phyloP scores from a whole-genome alignment of 2,113 vertebrate genomes.

The Jaculus jaculus region DNA sequence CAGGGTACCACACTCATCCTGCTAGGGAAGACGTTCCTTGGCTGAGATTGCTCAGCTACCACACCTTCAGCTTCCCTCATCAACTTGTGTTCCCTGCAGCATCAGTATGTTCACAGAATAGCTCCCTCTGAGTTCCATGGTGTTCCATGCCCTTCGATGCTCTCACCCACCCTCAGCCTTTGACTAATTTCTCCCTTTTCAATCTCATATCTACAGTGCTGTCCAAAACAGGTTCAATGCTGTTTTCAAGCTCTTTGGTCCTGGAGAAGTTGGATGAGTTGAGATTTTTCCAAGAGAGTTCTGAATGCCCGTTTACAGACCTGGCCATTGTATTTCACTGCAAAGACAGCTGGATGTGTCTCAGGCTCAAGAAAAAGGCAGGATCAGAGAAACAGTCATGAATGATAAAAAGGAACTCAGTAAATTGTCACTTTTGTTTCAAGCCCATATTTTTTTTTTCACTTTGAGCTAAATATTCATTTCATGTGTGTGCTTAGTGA shows the following conservation, averaged over 20 bases:
- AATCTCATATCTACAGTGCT: background rate
- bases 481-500: background rate
- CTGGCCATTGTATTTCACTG: too few species aligned
- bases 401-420: background rate
- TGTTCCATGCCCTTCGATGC: rapidly evolving
- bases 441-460: slow-evolving; percentile 11
- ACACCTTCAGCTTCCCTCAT: background rate
- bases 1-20: background rate
- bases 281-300: background rate
- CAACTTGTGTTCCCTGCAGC: background rate
- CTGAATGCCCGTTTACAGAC: background rate
- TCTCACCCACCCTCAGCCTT: background rate
- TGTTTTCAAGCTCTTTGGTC: background rate
- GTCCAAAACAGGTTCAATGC: background rate
- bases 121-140: background rate
- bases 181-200: background rate
- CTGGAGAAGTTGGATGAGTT: background rate
- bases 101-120: background rate
- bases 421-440: slow-evolving; percentile 66
- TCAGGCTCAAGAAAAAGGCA: background rate
- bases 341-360: too few species aligned
- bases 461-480: background rate
- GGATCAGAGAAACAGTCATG: slow-evolving; percentile 19
- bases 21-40: background rate
- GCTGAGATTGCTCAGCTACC: background rate